These are phyloP conservation scores for Capitulum mitella DNA, from an alignment of 2,888 invertebrate species.

Conservation along the genomic window DNA sequence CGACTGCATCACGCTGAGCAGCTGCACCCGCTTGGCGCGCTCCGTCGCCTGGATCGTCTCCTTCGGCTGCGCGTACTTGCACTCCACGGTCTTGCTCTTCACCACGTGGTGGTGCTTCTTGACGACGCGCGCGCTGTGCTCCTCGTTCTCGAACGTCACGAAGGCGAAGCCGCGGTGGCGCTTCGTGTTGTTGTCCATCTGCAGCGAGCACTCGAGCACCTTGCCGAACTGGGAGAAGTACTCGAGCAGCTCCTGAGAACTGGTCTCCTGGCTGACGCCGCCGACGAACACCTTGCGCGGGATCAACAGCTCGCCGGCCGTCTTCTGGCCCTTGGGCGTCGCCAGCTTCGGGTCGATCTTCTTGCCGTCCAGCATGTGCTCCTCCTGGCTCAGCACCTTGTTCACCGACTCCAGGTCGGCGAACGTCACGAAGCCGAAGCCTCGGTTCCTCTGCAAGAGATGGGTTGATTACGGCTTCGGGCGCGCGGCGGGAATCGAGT, in stretches of 20 bases:
- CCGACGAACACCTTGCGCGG: slow-evolving; percentile 90
- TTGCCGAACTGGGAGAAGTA: slow-evolving; percentile 85
- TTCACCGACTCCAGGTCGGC: slow-evolving; percentile 83
- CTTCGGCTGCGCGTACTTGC: slow-evolving; percentile 86
- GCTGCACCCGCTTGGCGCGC: slow-evolving; percentile 60
- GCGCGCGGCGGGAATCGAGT: too few relatives aligned
- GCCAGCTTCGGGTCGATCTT: slow-evolving; percentile 92
- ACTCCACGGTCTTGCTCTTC: slow-evolving; percentile 83
- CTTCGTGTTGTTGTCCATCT: slow-evolving; percentile 90
- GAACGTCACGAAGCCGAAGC: slow-evolving; percentile 90
- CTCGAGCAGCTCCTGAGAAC: slow-evolving; percentile 80
- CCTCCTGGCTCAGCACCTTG: slow-evolving; percentile 80
- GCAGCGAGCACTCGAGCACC: slow-evolving; percentile 50
- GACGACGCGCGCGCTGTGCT: slow-evolving; percentile 84
- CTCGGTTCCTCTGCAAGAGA: slow-evolving; percentile 71
- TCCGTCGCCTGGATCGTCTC: slow-evolving; percentile 70
- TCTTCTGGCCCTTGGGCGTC: slow-evolving; percentile 75
- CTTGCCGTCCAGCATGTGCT: slow-evolving; percentile 85
- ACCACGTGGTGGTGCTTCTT: slow-evolving; percentile 88
- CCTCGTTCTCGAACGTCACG: slow-evolving; percentile 84
- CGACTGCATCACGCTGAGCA: slow-evolving; percentile 55
- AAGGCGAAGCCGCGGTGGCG: slow-evolving; percentile 85
- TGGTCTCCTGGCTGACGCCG: slow-evolving; percentile 84
- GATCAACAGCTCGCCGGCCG: slow-evolving; percentile 55
- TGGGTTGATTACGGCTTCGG: too few relatives aligned